Evolutionary conservation across 2,113 vertebrate genomes (phyloP), one percentile per base, ranked within the genome.

Genomic region (Cyphomyrus discorhynchus): DNA sequence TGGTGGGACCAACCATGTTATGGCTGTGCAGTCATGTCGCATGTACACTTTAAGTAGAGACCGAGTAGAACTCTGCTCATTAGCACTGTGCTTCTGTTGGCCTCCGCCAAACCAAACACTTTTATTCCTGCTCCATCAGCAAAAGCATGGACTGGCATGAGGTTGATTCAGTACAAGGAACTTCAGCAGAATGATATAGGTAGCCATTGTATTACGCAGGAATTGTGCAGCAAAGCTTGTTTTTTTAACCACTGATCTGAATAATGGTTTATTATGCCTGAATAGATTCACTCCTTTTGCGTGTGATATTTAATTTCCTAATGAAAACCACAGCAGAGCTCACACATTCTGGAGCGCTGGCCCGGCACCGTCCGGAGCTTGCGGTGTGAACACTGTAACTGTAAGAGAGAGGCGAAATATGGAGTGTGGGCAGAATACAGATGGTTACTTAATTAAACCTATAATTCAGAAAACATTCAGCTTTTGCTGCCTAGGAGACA

Each of bases 381-480:
- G 21, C 2, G 31, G 50, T 53, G 50, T 19, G 31, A 39, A 87
- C 10, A 15, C 49, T 27, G 15, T 50, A 31, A 24, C 85, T 52
- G 50, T 35, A 27, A 31, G 50, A 87, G 13, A 84, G 45, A 87
- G 13, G 24, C 15, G 31, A 50, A 66, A 88, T 21, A 46, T 17
- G 46, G 21, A 62, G 53, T 19, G 21, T 15, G 15, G 58, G 35
- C 21, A 49, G 53, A 88, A 49, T 74, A 77, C 62, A 88, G 88
- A 74, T 88, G 88, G 66, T 50, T 74, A 88, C 45, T 49, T 88
- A 88, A 88, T 88, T 88, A 88, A 88, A 88, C 11, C 19, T 49
- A 88, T 74, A 49, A 88, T 88, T 88, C 46, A 88, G 17, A 74
- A 74, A 88, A 88, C 88, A 70, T 45, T 70, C 85, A 35, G 50